Base-by-base conservation (phyloP, 2,113 vertebrate species). In the Nipponia nippon region DNA sequence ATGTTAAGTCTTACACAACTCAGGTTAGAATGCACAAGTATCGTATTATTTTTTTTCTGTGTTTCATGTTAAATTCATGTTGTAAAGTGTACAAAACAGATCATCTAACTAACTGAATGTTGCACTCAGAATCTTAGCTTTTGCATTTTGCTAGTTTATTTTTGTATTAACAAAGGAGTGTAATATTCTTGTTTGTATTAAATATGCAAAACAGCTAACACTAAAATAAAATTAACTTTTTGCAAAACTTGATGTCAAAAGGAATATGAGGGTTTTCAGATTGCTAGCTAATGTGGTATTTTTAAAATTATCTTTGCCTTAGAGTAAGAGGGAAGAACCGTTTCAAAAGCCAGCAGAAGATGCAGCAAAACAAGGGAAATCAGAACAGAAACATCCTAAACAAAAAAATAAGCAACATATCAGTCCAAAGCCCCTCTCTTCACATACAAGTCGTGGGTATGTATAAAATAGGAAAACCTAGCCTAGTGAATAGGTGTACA, bases 381-480 rank as follows among this genome's bases (percentile, higher is more conserved):
- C 97, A 97, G 97, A 97, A 91, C 94, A 96, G 87, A 97, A 98
- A 97, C 96, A 97, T 95, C 95, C 85, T 72, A 95, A 97, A 87
- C 97, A 97, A 87, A 97, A 98, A 87, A 96, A 97, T 86, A 97
- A 97, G 87, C 96, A 98, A 80, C 96, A 94, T 92, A 71, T 83
- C 66, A 93, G 70, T 95, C 93, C 97, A 78, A 97, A 96, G 78
- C 62, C 93, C 44, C 70, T 93, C 77, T 98, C 95, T 95, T 97
- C 98, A 92, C 97, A 95, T 92, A 97, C 97, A 95, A 96, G 96
- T 71, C 96, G 84, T 96, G 98, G 98, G 99, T 99, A 97, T 76
- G 97, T 97, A 92, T 94, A 76, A 96, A 87, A 44, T 27, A 95
- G 92, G 95, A 95, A 94, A 92, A 89, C 76, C 40, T 78, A 93